These are phyloP conservation scores for Drosophila robusta DNA, from an alignment of 2,888 invertebrate genomes.

Conservation along the genomic window DNA sequence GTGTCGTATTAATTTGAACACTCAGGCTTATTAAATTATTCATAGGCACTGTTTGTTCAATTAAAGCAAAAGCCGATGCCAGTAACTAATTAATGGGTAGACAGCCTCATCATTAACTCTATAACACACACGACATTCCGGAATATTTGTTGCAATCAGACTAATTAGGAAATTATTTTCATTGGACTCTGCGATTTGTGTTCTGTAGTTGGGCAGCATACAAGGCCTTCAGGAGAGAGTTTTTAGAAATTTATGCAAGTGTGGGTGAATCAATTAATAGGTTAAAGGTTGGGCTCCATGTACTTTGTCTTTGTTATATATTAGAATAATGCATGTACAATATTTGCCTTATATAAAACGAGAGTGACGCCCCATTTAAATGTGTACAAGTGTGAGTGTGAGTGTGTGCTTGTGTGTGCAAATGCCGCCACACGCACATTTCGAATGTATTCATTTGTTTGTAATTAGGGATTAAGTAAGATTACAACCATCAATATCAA, in stretches of 20 bases:
- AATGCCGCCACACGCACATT: conserved; percentile 38
- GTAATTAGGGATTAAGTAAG: conserved; percentile 80
- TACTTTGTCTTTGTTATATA: conserved; percentile 7
- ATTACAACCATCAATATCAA: conserved; percentile 81
- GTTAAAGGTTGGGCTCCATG: not conserved
- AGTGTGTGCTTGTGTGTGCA: conserved; percentile 8
- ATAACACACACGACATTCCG: conserved; percentile 33
- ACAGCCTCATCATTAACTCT: conserved; percentile 34
- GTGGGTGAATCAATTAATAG: conserved; percentile 4
- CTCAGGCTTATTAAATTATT: conserved; percentile 49
- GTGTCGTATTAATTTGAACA: conserved; percentile 59
- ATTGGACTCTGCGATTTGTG: conserved; percentile 9
- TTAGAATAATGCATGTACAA: conserved; percentile 48
- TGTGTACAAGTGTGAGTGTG: not conserved
- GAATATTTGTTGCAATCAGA: conserved; percentile 55
- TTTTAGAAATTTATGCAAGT: conserved; percentile 17
- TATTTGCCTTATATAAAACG: conserved; percentile 36
- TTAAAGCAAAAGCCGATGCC: conserved; percentile 51
- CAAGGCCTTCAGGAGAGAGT: not conserved
- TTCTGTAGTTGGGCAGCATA: not conserved
- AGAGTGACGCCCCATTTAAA: conserved; percentile 12
- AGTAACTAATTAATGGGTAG: conserved; percentile 59
- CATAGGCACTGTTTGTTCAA: conserved; percentile 63
- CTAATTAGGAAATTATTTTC: conserved; percentile 72
- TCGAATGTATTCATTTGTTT: conserved; percentile 72